phyloP scores from a whole-genome alignment of 92 coral and sea anemone species.

The Actinostola sp. region DNA sequence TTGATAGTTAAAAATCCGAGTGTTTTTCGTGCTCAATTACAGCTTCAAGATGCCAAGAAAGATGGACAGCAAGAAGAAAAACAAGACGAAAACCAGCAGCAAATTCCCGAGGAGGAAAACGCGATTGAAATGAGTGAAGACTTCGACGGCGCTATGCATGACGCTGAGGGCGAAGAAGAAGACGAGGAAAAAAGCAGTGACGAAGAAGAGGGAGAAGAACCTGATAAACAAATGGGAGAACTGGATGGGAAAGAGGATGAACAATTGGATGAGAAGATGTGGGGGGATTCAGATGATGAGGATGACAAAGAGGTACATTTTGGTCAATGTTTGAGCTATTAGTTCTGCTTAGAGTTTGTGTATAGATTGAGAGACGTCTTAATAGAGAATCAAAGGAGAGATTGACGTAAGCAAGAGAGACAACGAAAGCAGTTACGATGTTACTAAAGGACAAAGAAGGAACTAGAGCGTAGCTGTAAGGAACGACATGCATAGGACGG shows the following conservation, averaged over 20 bases:
- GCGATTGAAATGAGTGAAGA: constrained; percentile 98
- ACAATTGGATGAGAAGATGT: constrained; percentile 88
- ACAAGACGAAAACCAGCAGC: constrained; percentile 66
- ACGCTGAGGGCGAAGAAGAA: constrained; percentile 72
- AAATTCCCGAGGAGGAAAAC: constrained; percentile 89
- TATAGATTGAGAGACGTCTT: too few relatives aligned
- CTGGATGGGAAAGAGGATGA: constrained; percentile 87
- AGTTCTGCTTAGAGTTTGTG: not conserved
- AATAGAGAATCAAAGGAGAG: too few relatives aligned
- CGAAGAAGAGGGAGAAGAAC: constrained; percentile 68
- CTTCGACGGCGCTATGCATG: constrained; percentile 89
- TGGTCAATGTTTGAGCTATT: not conserved
- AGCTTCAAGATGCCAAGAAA: constrained; percentile 79
- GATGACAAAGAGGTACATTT: constrained; percentile 61
- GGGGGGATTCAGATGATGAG: constrained; percentile 99
- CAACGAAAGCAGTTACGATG: too few relatives aligned
- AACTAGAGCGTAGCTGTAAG: too few relatives aligned
- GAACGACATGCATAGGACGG: too few relatives aligned
- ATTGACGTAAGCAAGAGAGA: too few relatives aligned
- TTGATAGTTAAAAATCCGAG: too few relatives aligned
- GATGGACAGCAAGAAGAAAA: constrained; percentile 76
- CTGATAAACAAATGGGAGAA: constrained; percentile 97
- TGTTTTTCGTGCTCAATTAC: not conserved
- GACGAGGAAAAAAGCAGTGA: constrained; percentile 59
- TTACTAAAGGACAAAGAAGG: too few relatives aligned